Base-by-base conservation (phyloP, 2,888 invertebrate genomes). In the Amiota mariae region DNA sequence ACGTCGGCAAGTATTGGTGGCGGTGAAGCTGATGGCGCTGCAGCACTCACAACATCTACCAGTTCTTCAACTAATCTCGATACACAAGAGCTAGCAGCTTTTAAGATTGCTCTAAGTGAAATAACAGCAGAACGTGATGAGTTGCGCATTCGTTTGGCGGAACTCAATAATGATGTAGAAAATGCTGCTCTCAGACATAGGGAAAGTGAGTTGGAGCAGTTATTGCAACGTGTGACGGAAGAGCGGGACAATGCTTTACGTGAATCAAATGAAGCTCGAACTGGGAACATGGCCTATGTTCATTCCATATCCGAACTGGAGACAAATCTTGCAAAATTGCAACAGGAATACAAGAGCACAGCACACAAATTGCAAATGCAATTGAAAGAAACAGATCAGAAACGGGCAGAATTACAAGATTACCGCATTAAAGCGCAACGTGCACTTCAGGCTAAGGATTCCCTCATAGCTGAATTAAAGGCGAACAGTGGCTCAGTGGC, bases 401-500 rank as follows among this genome's bases (percentile, higher is more conserved):
- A 90, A 13, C 89, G 90, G 24, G 85, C 87, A 8, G 95, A 96
- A 86, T 91, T 95, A 81, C 92, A 93, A 72, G 94, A 94, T 72
- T 96, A 96, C 88, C 93, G 94, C 80, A 92, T 93, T n/a, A 94
- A 96, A 83, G 96, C 96, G 0, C 93, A 95, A 81, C 92, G 93
- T 78, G 95, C 95, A 75, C 89, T 96, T 10, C 94, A 93, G 87
- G 93, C 94, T 76, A 96, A 96, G 84, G 96, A 96, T 84, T 92
- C 93, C 79, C 89, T 95, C 46, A 94, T 95, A 73, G 90, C 91
- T 9, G 92, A 93, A 80, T 88, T 94, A 51, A 91, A 92, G 76
- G 81, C 86, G 2, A 82, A 80, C 1, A 74, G 71, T 54, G 54
- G 54, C 2, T 54, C 13, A 54, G 15, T 54, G 54, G n/a, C 12